Conservation (phyloP, 2,113 vertebrate species). For the Connochaetes taurinus region DNA sequence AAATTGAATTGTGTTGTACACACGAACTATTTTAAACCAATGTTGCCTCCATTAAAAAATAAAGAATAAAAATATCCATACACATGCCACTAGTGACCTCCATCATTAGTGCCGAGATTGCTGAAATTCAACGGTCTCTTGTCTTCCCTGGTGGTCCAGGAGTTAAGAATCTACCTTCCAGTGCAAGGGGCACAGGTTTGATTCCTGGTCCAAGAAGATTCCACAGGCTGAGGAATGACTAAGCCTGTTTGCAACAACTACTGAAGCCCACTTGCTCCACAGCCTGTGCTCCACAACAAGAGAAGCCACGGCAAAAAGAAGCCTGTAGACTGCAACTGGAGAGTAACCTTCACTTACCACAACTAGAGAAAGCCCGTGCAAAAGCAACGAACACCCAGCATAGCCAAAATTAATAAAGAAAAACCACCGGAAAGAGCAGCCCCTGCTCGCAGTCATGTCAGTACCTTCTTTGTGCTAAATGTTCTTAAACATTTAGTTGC, state of each 20-base stretch:
- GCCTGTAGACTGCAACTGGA: background rate
- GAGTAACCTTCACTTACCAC: background rate
- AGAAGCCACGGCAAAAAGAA: background rate
- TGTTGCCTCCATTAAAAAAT: background rate
- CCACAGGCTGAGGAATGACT: background rate
- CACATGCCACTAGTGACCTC: background rate
- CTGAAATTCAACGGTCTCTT: background rate
- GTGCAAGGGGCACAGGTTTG: background rate
- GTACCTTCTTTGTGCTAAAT: background rate
- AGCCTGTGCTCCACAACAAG: background rate
- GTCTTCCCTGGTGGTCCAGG: background rate
- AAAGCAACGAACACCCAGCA: fast-evolving
- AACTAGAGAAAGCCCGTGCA: background rate
- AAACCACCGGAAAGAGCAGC: background rate
- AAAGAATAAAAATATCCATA: background rate
- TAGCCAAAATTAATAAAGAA: background rate
- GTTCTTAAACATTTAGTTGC: background rate
- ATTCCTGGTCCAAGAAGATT: background rate
- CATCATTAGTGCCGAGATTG: background rate
- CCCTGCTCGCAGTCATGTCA: background rate
- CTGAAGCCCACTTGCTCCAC: background rate
- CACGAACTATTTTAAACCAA: background rate
- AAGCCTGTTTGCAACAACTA: background rate
- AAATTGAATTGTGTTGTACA: background rate
- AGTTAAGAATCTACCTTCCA: background rate